Evolutionary conservation across 2,888 invertebrate genomes (phyloP), one percentile per base, ranked within the genome.

Genomic region (Drosophila tripunctata): DNA sequence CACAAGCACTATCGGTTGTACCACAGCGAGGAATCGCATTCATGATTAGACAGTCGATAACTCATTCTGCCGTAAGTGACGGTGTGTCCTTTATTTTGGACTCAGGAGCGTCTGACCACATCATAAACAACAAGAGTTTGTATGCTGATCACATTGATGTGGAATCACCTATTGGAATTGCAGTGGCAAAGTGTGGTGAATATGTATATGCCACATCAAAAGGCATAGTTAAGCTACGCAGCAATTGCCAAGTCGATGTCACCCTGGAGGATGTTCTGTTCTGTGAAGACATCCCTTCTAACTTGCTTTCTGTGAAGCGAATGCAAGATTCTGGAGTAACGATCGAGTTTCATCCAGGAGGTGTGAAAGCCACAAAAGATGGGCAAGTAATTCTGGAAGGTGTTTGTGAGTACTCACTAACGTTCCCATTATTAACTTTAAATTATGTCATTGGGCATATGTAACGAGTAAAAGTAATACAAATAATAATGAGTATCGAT

Each of bases 221-320:
- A 43, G 41, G 41, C 22, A 8, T 47, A 14, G 30, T 58, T 6
- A 27, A 61, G 6, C 19, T 48, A 14, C n/a, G n/a, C n/a, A 40
- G 8, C 30, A 44, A 31, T 14, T 43, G 6, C 21, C 36, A 48
- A 24, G 41, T 48, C 7, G 2, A 48, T 15, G 60, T 64, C 7
- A 31, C 48, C 10, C 21, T 55, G 17, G 35, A 47, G 36, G 61
- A 75, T 19, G 67, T 72, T 3, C 74, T 90, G 3, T 90, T 70
- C 31, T 38, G 38, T n/a, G 44, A 50, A 33, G 44, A 65, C 8
- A 61, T 54, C 19, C 45, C 61, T 2, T 45, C 55, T 27, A 61
- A 61, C 14, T 12, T 61, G 14, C 21, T 61, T 8, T 65, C 41
- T 1, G 58, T 58, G 2, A 58, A 51, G 19, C 30, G 4, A 14